Percentiles rank a stretch among this genome's conserved stretches.
phyloP scores from a whole-genome alignment of 2,888 invertebrate species.

The Himalopsyche japonica region DNA sequence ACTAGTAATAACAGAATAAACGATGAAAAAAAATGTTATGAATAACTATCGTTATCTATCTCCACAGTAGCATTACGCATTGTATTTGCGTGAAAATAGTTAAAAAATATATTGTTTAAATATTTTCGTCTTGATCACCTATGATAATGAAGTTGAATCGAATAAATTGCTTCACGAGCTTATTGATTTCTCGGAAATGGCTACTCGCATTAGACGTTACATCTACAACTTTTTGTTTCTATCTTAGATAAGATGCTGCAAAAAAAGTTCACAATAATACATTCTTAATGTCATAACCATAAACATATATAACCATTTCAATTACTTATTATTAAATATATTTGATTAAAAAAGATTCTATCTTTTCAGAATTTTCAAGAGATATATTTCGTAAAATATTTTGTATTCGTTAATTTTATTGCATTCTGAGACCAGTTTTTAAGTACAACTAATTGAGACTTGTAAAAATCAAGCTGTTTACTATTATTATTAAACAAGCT shows the following conservation, averaged over 20 bases:
- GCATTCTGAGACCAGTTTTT: neutral
- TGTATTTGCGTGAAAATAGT: too few species aligned
- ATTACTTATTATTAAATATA: too few species aligned
- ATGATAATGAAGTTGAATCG: neutral
- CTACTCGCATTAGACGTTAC: neutral
- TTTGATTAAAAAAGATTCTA: too few species aligned
- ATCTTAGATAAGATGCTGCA: neutral
- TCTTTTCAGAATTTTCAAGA: too few species aligned
- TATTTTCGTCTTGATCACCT: neutral
- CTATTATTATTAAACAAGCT: too few species aligned
- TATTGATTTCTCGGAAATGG: neutral
- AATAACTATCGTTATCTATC: too few species aligned
- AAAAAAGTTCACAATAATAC: neutral
- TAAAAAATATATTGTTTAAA: neutral
- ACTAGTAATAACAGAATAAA: too few species aligned
- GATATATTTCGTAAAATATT: neutral
- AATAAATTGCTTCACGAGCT: neutral
- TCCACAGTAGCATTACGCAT: too few species aligned
- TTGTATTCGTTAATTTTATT: neutral
- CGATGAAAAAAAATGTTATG: too few species aligned
- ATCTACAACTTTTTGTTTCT: neutral
- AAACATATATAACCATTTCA: too few species aligned
- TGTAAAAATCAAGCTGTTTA: neutral
- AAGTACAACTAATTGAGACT: neutral
- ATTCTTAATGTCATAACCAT: too few species aligned